phyloP scores from a whole-genome alignment of 30 jellyfish, hydroid and myxozoan species.

The Cassiopea xamachana region DNA sequence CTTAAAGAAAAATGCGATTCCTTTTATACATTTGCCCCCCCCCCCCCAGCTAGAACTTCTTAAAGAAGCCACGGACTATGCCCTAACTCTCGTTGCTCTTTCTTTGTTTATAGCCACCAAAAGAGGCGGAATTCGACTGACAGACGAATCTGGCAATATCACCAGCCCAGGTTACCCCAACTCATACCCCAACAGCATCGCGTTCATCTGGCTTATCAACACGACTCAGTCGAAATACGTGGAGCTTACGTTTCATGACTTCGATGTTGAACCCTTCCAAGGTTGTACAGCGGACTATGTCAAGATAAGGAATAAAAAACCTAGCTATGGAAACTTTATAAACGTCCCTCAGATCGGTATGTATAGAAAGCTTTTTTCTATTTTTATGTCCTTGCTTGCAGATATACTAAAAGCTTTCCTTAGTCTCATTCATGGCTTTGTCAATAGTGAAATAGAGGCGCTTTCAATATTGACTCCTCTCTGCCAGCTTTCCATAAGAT shows the following conservation, averaged over 20 bases:
- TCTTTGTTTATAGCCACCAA: slow-evolving; percentile 41
- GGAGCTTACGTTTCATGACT: slow-evolving; percentile 81
- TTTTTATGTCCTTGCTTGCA: too few relatives aligned
- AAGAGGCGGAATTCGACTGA: slow-evolving; percentile 52
- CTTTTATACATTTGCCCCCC: too few relatives aligned
- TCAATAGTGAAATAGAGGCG: too few relatives aligned
- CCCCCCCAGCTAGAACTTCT: too few relatives aligned
- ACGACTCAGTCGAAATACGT: slow-evolving; percentile 73
- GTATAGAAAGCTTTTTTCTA: slow-evolving; percentile 1
- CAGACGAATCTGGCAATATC: slow-evolving; percentile 76
- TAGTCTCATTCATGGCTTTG: too few relatives aligned
- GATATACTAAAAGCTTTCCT: too few relatives aligned
- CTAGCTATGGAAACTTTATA: slow-evolving; percentile 47
- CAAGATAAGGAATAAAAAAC: slow-evolving; percentile 74
- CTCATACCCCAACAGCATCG: slow-evolving; percentile 76
- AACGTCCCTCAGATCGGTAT: slow-evolving; percentile 93
- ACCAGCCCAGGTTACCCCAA: slow-evolving; percentile 88
- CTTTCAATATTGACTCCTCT: too few relatives aligned
- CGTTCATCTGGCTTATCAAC: slow-evolving; percentile 91
- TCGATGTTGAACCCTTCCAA: slow-evolving; percentile 88
- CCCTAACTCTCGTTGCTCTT: too few relatives aligned
- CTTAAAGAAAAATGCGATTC: too few relatives aligned
- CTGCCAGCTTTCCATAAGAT: too few relatives aligned
- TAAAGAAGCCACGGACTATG: too few relatives aligned
- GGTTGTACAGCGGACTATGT: slow-evolving; percentile 84